Base-by-base conservation (phyloP, 2,113 vertebrate species). In the Daubentonia madagascariensis region DNA sequence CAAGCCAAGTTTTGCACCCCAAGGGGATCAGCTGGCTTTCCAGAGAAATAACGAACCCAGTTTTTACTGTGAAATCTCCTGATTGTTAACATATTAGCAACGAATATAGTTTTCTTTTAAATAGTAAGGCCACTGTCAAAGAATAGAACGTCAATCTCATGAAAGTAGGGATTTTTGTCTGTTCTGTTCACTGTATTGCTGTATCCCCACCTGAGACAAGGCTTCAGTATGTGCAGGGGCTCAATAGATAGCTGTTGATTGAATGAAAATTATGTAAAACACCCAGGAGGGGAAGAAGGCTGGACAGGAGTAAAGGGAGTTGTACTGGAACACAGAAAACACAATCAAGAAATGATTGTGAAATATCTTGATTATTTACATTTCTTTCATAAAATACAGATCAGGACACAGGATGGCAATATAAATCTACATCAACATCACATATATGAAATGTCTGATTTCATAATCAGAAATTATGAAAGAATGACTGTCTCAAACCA, bases 401-500 rank as follows among this genome's bases (percentile, higher is more conserved):
- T 84, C 17, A 94, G 87, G 57, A 35, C 35, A 40, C 12, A 70
- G 57, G 59, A 63, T 28, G 73, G 12, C 91, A 54, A 63, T 50
- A 63, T 9, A 72, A 25, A 37, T 6, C 79, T 54, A 12, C 20
- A 57, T 52, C 25, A 57, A 90, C 48, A 70, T 67, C 25, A 72
- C 52, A 73, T 16, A 32, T 30, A 32, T n/a, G 59, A 96, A 85
- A 67, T 32, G 25, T 40, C 65, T 84, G 76, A 80, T 96, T 95
- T 96, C 86, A n/a, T 70, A 79, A 96, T 57, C 81, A 85, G 35
- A 85, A 81, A 91, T 88, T 85, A 88, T 5, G n/a, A 94, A 94
- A 94, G 37, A 50, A 48, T 9, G 17, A 80, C 48, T 23, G 65
- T 76, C 28, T 86, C 83, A 90, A 57, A 35, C 50, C 73, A 79